Evolutionary conservation across 2,888 invertebrate genomes (phyloP).

Genomic region (Cheilosia vulpina): DNA sequence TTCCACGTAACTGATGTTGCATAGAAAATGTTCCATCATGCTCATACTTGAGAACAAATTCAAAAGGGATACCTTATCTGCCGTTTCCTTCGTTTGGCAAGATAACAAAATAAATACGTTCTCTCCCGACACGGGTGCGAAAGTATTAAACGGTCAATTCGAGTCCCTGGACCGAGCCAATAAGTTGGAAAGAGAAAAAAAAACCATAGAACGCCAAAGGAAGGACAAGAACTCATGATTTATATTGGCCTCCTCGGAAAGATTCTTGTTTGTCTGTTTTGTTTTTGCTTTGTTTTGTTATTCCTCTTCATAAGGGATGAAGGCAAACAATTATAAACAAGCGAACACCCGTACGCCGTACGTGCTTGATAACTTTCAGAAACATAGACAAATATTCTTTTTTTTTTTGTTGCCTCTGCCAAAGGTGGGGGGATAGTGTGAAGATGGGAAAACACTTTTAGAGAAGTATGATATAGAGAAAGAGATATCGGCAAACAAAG

Average conservation of each 20-base stretch:
- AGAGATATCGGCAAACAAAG: background rate
- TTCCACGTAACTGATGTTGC: slow-evolving; percentile 26
- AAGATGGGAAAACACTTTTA: slow-evolving; percentile 16
- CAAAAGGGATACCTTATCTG: too few relatives aligned
- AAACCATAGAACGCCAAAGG: background rate
- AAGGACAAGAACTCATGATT: slow-evolving; percentile 36
- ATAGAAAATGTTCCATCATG: too few relatives aligned
- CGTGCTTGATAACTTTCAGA: slow-evolving; percentile 53
- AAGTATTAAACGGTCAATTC: slow-evolving; percentile 30
- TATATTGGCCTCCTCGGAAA: slow-evolving; percentile 32
- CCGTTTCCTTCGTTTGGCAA: background rate
- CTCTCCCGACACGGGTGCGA: background rate
- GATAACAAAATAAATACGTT: background rate
- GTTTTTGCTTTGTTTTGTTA: slow-evolving; percentile 20
- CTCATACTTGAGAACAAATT: too few relatives aligned
- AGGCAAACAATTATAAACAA: slow-evolving; percentile 63
- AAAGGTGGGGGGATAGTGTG: slow-evolving; percentile 16
- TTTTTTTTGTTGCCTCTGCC: background rate
- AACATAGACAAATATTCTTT: slow-evolving; percentile 8
- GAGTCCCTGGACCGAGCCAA: slow-evolving; percentile 28
- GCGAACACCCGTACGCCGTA: slow-evolving; percentile 34
- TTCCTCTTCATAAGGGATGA: slow-evolving; percentile 39
- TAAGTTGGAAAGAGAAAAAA: slow-evolving; percentile 9
- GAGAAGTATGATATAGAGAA: background rate
- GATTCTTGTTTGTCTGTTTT: slow-evolving; percentile 39